Evolutionary conservation across 1,140 invertebrate genomes (phyloP), one percentile per base, ranked within the genome.

Genomic region (Ceratina calcarata): DNA sequence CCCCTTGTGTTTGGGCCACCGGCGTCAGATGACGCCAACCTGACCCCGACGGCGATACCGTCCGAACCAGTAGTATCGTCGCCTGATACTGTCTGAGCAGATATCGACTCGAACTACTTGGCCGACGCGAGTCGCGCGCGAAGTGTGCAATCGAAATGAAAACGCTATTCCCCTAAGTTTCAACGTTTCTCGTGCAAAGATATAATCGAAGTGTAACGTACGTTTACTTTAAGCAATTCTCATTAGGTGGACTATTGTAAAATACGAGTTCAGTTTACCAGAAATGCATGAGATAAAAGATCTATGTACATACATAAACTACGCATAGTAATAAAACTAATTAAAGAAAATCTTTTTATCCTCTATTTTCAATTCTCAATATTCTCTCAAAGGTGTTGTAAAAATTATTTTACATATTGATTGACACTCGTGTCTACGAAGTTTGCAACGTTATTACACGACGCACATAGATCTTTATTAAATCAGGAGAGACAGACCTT

Each of bases 1-100:
- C 84, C 90, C 24, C 72, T 87, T 22, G 80, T 87, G 64, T 86
- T 87, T 32, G 82, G 84, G 2, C 66, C 60, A 18, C 58, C 85
- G 12, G n/a, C 85, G 69, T 61, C 85, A 60, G 85, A 87, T 58
- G 84, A 87, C 32, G 71, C 67, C 15, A 84, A 61, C 51, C 27
- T 69, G 55, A 84, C 62, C 61, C 65, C 78, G 13, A 32, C 66
- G n/a, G 49, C 71, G 60, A 70, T 80, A 71, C 57, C 82, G 15
- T 61, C 84, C 8, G 81, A 82, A 27, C 13, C 85, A 64, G 58
- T 64, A 10, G 62, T 84, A 84, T 81, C 85, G 0, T 81, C 85
- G 1, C 60, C 84, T 0, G 85, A 87, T 82, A 86, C 78, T 2
- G 65, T 72, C 24, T 86, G 79, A 86, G 37, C 18, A n/a, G 20